phyloP scores from a whole-genome alignment of 2,888 invertebrate genomes.

The Sphecodes monilicornis region DNA sequence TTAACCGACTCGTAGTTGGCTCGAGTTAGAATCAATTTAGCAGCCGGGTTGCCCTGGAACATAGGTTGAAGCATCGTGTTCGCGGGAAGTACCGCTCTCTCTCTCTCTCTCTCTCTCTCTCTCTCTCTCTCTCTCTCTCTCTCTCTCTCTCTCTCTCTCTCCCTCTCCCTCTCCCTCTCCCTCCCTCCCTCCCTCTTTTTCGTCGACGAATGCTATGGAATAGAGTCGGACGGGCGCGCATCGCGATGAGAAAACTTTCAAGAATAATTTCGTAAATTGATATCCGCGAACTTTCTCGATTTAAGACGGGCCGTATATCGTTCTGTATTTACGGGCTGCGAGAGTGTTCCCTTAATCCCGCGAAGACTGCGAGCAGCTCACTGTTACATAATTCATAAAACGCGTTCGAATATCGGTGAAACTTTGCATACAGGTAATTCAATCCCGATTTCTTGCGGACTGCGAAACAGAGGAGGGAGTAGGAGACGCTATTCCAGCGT shows the following conservation, averaged over 20 bases:
- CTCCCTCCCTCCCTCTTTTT: too few relatives aligned
- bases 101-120: too few relatives aligned
- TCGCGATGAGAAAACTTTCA: constrained; percentile 16
- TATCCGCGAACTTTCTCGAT: constrained; percentile 34
- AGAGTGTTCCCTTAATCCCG: constrained; percentile 5
- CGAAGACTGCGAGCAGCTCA: constrained; percentile 3
- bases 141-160: too few relatives aligned
- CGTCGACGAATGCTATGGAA: not conserved
- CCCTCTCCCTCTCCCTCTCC: too few relatives aligned
- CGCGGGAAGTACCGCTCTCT: not conserved
- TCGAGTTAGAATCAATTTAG: constrained; percentile 1
- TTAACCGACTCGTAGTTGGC: constrained; percentile 11
- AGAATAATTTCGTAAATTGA: constrained; percentile 34
- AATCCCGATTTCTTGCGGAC: constrained; percentile 46
- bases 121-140: too few relatives aligned
- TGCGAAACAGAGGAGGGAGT: not conserved
- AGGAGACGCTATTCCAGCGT: constrained; percentile 5
- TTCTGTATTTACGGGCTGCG: constrained; percentile 14
- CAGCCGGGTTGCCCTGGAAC: not conserved
- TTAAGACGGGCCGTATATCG: constrained; percentile 25
- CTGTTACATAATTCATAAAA: constrained; percentile 54
- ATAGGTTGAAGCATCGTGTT: not conserved
- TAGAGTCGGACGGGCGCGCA: constrained; percentile 1
- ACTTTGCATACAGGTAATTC: constrained; percentile 49
- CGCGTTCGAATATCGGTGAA: constrained; percentile 41